Conservation (phyloP, 2,888 invertebrate genomes). For the Ashinkailepas kermadecensis region DNA sequence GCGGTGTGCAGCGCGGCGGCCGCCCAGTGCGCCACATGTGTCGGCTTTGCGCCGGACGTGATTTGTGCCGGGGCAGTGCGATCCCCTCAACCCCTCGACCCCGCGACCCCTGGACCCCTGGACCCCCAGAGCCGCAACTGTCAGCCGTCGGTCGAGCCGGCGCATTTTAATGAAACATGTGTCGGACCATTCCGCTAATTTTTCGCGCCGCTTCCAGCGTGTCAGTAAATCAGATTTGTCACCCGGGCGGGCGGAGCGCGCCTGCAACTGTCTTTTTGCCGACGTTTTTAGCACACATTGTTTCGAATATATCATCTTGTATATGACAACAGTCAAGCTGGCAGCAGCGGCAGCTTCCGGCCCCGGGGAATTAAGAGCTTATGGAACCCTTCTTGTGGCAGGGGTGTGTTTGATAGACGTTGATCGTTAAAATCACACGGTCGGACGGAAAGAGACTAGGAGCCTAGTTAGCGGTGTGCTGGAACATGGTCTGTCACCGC, state of each 20-base stretch:
- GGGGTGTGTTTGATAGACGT: no score
- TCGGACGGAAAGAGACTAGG: no score
- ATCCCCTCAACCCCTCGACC: no score
- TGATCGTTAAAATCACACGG: no score
- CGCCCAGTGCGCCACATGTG: not conserved
- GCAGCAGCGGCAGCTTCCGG: not conserved
- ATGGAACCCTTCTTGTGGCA: not conserved
- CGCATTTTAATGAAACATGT: constrained; percentile 10
- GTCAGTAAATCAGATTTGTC: constrained; percentile 9
- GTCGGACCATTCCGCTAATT: not conserved
- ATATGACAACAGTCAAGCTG: not conserved
- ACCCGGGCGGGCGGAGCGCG: not conserved
- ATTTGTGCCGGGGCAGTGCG: no score
- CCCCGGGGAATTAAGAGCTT: not conserved
- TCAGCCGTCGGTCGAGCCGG: no score
- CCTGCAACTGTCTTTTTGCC: not conserved
- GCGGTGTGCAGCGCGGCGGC: not conserved
- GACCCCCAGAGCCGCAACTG: no score
- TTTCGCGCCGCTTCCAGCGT: constrained; percentile 4
- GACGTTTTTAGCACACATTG: constrained; percentile 9
- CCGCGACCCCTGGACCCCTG: no score
- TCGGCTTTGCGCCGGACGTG: not conserved
- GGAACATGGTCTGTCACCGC: no score
- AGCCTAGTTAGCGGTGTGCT: no score
- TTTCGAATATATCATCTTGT: constrained; percentile 6